phyloP scores from a whole-genome alignment of 2,113 vertebrate genomes.

The Clupea harengus region DNA sequence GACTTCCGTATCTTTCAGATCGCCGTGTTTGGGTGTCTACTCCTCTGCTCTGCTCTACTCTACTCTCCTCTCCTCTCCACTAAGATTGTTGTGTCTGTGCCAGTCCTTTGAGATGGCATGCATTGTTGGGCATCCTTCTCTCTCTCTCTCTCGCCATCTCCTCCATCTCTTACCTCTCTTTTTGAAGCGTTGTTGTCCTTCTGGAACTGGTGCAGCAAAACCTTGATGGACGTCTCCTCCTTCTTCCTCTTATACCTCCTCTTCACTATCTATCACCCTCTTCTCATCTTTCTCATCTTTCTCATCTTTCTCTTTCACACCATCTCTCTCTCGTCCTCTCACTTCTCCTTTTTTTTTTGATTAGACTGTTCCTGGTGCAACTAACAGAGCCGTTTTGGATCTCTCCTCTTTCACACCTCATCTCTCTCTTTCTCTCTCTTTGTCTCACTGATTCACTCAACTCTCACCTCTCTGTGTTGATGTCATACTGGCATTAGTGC shows the following conservation, averaged over 20 bases:
- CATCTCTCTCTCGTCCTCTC: neutral
- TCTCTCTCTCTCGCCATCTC: neutral
- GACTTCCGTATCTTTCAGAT: conserved; percentile 68
- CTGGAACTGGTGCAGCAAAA: too few relatives aligned
- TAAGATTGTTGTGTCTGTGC: conserved; percentile 48
- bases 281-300: neutral
- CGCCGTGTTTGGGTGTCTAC: conserved; percentile 46
- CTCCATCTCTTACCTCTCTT: neutral
- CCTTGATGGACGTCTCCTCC: too few relatives aligned
- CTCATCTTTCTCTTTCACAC: neutral
- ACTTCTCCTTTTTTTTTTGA: too few relatives aligned
- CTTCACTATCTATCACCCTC: neutral
- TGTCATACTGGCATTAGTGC: neutral
- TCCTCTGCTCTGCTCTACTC: neutral
- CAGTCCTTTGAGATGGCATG: conserved; percentile 46
- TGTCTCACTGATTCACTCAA: too few relatives aligned
- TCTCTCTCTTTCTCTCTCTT: too few relatives aligned
- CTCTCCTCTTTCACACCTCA: too few relatives aligned
- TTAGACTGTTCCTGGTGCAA: too few relatives aligned
- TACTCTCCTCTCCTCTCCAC: conserved; percentile 44
- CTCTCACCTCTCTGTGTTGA: too few relatives aligned
- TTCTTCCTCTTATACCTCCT: neutral
- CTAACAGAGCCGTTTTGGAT: too few relatives aligned
- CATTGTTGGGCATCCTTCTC: conserved; percentile 20
- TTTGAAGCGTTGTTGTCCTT: neutral